Conservation (phyloP, 2,797 vertebrate genomes). For the Macropodus opercularis region DNA sequence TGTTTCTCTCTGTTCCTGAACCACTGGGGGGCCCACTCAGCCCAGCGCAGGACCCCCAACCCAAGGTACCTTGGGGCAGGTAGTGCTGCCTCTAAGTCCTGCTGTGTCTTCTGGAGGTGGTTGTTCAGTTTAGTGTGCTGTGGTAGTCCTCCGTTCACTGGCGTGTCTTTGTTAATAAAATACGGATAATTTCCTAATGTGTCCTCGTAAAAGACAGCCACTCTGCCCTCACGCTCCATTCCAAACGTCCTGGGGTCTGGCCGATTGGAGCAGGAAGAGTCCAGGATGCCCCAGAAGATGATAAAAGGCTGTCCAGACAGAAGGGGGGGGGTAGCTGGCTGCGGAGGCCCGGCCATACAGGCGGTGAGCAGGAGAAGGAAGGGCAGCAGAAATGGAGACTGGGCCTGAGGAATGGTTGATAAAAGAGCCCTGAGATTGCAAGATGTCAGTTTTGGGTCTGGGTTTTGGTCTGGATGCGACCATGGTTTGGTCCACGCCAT, state of each 20-base stretch:
- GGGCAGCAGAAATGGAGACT: conserved; percentile 29
- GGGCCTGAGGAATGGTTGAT: conserved; percentile 10
- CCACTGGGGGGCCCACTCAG: conserved; percentile 84
- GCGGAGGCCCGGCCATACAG: conserved; percentile 55
- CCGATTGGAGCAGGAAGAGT: conserved; percentile 74
- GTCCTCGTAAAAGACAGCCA: conserved; percentile 81
- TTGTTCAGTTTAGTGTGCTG: conserved; percentile 80
- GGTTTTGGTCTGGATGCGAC: conserved; percentile 40
- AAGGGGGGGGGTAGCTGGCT: conserved; percentile 76
- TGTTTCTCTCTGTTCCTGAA: conserved; percentile 74
- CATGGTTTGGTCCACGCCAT: conserved; percentile 67
- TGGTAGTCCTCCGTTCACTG: conserved; percentile 80
- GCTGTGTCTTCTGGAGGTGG: conserved; percentile 80
- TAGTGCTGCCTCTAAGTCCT: conserved; percentile 73
- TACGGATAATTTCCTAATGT: conserved; percentile 82
- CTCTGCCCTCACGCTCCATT: conserved; percentile 78
- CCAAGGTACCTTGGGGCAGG: conserved; percentile 78
- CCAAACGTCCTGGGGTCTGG: conserved; percentile 74
- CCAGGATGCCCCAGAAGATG: conserved; percentile 82
- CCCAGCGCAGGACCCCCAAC: conserved; percentile 80
- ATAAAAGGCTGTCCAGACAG: conserved; percentile 83
- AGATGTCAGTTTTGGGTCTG: conserved; percentile 25
- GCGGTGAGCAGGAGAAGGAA: conserved; percentile 56
- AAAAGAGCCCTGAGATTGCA: conserved; percentile 24
- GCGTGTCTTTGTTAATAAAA: conserved; percentile 71